Evolutionary conservation across 2,797 vertebrate genomes (phyloP).

Genomic region (Hyperoplus lanceolatus): DNA sequence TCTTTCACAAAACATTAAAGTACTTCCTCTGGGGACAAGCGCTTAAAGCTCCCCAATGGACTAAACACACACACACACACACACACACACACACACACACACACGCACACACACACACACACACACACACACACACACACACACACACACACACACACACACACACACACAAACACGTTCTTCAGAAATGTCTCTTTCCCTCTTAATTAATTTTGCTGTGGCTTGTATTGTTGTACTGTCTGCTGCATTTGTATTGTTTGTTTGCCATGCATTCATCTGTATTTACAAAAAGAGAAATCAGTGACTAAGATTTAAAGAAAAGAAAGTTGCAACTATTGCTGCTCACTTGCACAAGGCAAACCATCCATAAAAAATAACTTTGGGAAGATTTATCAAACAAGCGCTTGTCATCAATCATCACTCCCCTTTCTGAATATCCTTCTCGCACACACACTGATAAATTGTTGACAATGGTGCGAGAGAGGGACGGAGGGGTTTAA

Average conservation of each 20-base stretch:
- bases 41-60: conserved; percentile 36
- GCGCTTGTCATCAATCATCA: conserved; percentile 23
- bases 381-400: neutral
- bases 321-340: neutral
- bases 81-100: neutral
- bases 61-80: conserved; percentile 26
- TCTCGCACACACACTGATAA: conserved; percentile 66
- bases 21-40: conserved; percentile 52
- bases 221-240: neutral
- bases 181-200: neutral
- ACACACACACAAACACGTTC: neutral
- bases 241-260: neutral
- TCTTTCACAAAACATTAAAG: conserved; percentile 61
- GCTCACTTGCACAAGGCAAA: neutral
- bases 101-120: neutral
- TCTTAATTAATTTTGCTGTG: neutral
- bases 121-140: neutral
- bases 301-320: conserved; percentile 5
- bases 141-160: neutral
- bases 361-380: conserved; percentile 1
- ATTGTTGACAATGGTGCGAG: conserved; percentile 66
- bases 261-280: neutral
- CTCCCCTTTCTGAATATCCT: conserved; percentile 49
- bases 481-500: conserved; percentile 73
- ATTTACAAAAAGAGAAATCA: neutral